Percentiles rank a stretch among this genome's conserved stretches.
These are phyloP conservation scores for Monodelphis domestica DNA, from an alignment of 2,797 vertebrate genomes.

Conservation along the genomic window DNA sequence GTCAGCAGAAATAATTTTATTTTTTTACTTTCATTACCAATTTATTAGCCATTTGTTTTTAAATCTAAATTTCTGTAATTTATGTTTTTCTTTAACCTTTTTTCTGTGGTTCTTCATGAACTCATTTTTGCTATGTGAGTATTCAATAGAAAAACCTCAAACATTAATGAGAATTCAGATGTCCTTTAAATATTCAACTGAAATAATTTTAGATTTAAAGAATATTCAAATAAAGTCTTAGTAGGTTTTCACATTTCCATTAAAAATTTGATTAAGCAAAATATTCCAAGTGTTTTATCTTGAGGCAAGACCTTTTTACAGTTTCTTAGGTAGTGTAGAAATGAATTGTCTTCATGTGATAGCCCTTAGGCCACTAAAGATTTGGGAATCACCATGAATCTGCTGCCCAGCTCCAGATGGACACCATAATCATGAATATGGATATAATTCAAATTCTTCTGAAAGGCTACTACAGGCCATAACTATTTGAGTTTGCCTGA, in stretches of 20 bases:
- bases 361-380: not conserved
- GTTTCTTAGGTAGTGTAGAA: constrained; percentile 1
- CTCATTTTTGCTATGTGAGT: not conserved
- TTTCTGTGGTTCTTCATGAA: not conserved
- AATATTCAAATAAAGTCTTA: not conserved
- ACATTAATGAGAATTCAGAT: not conserved
- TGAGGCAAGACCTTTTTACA: constrained; percentile 22
- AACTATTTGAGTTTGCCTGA: not conserved
- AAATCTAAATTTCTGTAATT: not conserved
- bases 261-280: not conserved
- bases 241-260: not conserved
- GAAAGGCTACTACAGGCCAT: not conserved
- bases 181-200: not conserved
- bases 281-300: not conserved
- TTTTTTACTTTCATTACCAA: not conserved
- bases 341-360: constrained; percentile 3
- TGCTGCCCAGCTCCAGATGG: not conserved
- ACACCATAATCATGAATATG: not conserved
- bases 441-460: not conserved
- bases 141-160: not conserved
- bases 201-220: not conserved
- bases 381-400: not conserved
- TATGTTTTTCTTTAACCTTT: not conserved
- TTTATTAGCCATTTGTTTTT: not conserved
- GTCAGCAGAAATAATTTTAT: not conserved